Percentiles rank a stretch among this genome's conserved stretches.
phyloP scores from a whole-genome alignment of 2,888 invertebrate species.

The Loripinus fragilis region DNA sequence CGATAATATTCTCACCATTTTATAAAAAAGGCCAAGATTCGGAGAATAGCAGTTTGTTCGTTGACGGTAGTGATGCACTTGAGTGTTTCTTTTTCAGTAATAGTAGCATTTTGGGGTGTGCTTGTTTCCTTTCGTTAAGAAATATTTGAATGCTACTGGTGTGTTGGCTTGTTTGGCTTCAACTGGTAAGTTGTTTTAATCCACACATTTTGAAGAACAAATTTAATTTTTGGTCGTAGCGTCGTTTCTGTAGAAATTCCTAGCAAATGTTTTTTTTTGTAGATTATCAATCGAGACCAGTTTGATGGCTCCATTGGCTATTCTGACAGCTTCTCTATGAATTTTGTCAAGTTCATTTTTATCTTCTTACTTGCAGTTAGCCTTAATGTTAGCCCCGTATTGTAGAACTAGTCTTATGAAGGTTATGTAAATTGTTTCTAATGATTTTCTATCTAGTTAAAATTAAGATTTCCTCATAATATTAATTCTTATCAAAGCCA shows the following conservation, averaged over 20 bases:
- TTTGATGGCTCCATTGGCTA: not conserved
- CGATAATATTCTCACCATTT: not conserved
- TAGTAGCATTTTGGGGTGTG: not conserved
- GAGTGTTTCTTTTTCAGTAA: not conserved
- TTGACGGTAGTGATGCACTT: not conserved
- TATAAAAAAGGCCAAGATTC: not conserved
- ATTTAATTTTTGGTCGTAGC: not conserved
- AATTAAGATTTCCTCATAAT: not conserved
- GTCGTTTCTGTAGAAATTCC: not conserved
- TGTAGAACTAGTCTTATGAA: not conserved
- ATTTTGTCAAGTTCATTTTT: not conserved
- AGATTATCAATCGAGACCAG: not conserved
- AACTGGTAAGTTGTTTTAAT: not conserved
- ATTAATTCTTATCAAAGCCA: not conserved
- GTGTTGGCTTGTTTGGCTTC: not conserved
- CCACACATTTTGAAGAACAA: not conserved
- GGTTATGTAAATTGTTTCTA: not conserved
- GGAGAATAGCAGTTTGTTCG: not conserved
- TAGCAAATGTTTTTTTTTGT: not conserved
- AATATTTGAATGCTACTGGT: not conserved
- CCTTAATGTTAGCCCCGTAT: not conserved
- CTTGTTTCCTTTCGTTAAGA: not conserved
- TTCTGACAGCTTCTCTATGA: not conserved
- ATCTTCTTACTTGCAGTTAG: not conserved
- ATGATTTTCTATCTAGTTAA: too few species aligned